Evolutionary conservation across 2,888 invertebrate genomes (phyloP), one percentile per base, ranked within the genome.

Genomic region (Lasioglossum figueresi): DNA sequence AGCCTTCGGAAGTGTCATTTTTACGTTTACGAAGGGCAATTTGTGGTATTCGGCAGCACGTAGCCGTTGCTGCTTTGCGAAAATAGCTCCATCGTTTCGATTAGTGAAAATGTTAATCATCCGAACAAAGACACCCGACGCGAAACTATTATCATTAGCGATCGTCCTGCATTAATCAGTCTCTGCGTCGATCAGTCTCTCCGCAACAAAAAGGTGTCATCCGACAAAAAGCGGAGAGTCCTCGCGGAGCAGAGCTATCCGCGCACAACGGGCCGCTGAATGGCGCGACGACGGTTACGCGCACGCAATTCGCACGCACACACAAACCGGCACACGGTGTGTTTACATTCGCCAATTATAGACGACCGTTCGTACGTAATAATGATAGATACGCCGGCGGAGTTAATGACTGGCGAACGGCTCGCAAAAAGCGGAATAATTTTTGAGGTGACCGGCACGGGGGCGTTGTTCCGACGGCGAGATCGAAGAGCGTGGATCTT

Each of bases 331-430:
- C 76, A 83, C 71, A 71, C 82, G 85, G 84, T 79, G 85, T 90
- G 90, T 90, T 90, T 88, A 90, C 88, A 89, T 91, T 92, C 87
- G 89, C 88, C 92, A 85, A 91, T 90, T 89, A 89, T 85, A 88
- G 89, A 88, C 90, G 89, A 89, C 82, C 83, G 86, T 76, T 82
- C 85, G 84, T 91, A 88, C 85, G 88, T 86, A 88, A 87, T 89
- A 88, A 91, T 88, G 89, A 91, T 86, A 91, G 89, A 89, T 88
- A 86, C 84, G 77, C 80, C 83, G 86, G 79, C 83, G 86, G 82
- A 82, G 88, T 83, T 88, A 90, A 91, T 87, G 85, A 89, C 86
- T 83, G 88, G 80, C 82, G 84, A 82, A 80, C 79, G 78, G 77
- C 37, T 70, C 84, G 86, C 76, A 87, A 89, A 89, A 90, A 88